These are phyloP conservation scores for Platyrinchus mystaceus DNA, from an alignment of 2,797 vertebrate species.

Conservation along the genomic window DNA sequence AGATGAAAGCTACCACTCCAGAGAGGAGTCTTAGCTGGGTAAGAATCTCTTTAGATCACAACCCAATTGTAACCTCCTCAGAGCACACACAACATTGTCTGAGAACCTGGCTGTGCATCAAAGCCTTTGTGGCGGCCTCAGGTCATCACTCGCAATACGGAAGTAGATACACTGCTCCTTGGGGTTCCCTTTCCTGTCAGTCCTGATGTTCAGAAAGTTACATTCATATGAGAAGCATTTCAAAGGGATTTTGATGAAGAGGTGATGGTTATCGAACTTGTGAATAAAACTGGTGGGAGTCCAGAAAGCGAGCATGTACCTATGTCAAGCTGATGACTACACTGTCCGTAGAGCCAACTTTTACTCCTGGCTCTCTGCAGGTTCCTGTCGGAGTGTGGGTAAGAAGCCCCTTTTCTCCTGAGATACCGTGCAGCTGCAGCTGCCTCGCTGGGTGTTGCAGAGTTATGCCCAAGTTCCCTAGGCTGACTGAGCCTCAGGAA, in stretches of 20 bases:
- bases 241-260: background rate
- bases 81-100: background rate
- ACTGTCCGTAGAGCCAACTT: background rate
- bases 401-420: background rate
- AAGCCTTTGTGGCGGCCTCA: background rate
- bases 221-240: background rate
- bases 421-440: background rate
- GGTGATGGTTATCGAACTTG: background rate
- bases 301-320: accelerated
- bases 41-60: background rate
- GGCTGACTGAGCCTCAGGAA: background rate
- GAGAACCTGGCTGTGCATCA: background rate
- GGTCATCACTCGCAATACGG: background rate
- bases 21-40: background rate
- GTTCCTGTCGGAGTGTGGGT: background rate
- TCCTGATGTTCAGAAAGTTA: background rate
- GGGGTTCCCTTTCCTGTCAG: background rate
- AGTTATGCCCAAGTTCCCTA: background rate
- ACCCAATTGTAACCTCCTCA: background rate
- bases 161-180: background rate
- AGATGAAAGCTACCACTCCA: background rate
- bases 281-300: background rate
- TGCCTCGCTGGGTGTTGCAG: background rate
- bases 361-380: background rate
- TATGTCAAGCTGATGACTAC: background rate